Percentiles rank a stretch among this genome's conserved stretches.
These are phyloP conservation scores for Mohoua ochrocephala DNA, from an alignment of 2,113 vertebrate species.

Conservation along the genomic window DNA sequence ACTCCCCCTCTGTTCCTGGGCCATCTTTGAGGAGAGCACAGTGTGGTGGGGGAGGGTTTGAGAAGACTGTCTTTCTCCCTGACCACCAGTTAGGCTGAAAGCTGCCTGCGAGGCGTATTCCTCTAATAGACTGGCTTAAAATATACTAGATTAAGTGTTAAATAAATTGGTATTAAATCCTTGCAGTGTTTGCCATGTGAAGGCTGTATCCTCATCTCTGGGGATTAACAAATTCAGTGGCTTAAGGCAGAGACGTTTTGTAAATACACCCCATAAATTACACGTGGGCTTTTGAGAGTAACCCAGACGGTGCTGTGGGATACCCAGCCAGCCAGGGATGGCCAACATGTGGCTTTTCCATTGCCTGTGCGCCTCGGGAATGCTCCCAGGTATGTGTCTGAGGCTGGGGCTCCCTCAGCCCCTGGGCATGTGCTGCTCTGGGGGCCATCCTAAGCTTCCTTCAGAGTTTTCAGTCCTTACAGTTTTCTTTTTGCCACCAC, in stretches of 20 bases:
- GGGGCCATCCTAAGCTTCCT: accelerated
- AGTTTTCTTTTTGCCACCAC: background rate
- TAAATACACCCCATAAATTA: slow-evolving; percentile 20
- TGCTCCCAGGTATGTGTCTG: slow-evolving; percentile 1
- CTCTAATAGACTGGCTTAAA: background rate
- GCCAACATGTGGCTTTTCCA: slow-evolving; percentile 7
- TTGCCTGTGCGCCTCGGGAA: background rate
- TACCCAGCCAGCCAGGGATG: background rate
- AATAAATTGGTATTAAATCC: background rate
- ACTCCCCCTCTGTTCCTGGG: background rate
- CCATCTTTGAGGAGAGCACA: background rate
- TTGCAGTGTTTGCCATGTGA: background rate
- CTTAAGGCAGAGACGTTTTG: background rate
- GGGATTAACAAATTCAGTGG: slow-evolving; percentile 1
- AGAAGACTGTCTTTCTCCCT: background rate
- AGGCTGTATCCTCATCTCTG: background rate
- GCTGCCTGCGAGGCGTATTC: background rate
- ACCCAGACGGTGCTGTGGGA: background rate
- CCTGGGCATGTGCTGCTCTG: background rate
- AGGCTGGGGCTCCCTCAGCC: background rate
- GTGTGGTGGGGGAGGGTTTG: background rate
- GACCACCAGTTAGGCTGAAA: background rate
- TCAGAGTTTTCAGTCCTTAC: background rate
- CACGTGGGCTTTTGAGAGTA: background rate
- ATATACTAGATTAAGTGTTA: slow-evolving; percentile 13